Conservation (phyloP, 2,888 invertebrate species). For the Sipha maydis region DNA sequence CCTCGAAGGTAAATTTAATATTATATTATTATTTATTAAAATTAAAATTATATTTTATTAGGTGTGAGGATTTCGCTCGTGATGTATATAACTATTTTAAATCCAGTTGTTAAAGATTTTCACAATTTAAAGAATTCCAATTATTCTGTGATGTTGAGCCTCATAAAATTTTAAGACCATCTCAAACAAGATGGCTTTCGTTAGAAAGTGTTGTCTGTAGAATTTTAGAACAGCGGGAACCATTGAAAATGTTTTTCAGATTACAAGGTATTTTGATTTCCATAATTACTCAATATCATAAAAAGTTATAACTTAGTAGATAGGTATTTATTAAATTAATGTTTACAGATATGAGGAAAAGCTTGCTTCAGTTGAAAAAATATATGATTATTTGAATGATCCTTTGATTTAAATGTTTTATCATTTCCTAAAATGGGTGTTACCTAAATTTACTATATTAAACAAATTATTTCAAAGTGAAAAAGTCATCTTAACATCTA, state of each 20-base stretch:
- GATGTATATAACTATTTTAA: no score
- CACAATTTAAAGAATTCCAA: no score
- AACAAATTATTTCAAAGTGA: slow-evolving; percentile 9
- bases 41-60: no score
- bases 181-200: slow-evolving; percentile 6
- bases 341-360: neutral
- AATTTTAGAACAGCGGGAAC: neutral
- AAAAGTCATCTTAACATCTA: neutral
- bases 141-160: no score
- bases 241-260: neutral
- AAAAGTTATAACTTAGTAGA: neutral
- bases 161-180: neutral
- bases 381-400: neutral
- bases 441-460: slow-evolving; percentile 6
- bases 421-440: slow-evolving; percentile 11
- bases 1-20: no score
- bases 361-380: neutral
- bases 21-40: no score
- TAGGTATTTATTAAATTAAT: slow-evolving; percentile 6
- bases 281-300: neutral
- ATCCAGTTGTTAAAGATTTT: no score
- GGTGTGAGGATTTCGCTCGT: no score
- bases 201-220: neutral
- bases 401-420: neutral
- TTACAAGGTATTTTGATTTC: neutral